Evolutionary conservation across 2,113 vertebrate genomes (phyloP).

Genomic region (Psettodes erumei): DNA sequence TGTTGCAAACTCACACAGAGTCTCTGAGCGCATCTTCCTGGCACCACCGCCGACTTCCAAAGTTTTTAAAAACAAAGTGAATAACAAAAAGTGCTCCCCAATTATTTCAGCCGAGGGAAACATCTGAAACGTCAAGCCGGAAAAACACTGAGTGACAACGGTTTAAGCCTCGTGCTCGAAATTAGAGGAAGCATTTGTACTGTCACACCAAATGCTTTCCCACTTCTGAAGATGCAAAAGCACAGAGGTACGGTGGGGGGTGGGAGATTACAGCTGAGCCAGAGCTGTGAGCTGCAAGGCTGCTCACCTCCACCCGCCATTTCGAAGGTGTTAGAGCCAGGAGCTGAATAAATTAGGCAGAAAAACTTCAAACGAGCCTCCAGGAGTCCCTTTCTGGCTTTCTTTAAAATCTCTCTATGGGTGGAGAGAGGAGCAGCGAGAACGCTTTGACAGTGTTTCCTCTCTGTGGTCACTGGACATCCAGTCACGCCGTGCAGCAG

Average conservation of each 20-base stretch:
- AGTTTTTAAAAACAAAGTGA: conserved; percentile 40
- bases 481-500: conserved; percentile 12
- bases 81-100: conserved; percentile 49
- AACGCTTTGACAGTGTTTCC: conserved; percentile 32
- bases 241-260: not conserved
- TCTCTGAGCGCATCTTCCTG: conserved; percentile 39
- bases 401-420: conserved; percentile 29
- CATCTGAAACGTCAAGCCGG: conserved; percentile 49
- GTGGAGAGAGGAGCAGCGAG: conserved; percentile 6
- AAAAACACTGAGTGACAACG: conserved; percentile 56
- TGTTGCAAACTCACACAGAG: conserved; percentile 9
- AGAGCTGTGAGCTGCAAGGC: conserved; percentile 18
- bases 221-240: conserved; percentile 41
- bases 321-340: conserved; percentile 45
- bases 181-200: conserved; percentile 54
- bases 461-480: conserved; percentile 27
- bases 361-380: conserved; percentile 65
- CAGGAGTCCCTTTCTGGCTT: conserved; percentile 18
- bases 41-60: conserved; percentile 41
- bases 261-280: conserved; percentile 24
- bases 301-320: conserved; percentile 46
- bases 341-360: conserved; percentile 45
- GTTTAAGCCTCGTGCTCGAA: conserved; percentile 37
- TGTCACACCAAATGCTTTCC: conserved; percentile 37
- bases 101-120: conserved; percentile 68